Conservation (phyloP, 2,113 vertebrate species). For the Chaetodon trifascialis region DNA sequence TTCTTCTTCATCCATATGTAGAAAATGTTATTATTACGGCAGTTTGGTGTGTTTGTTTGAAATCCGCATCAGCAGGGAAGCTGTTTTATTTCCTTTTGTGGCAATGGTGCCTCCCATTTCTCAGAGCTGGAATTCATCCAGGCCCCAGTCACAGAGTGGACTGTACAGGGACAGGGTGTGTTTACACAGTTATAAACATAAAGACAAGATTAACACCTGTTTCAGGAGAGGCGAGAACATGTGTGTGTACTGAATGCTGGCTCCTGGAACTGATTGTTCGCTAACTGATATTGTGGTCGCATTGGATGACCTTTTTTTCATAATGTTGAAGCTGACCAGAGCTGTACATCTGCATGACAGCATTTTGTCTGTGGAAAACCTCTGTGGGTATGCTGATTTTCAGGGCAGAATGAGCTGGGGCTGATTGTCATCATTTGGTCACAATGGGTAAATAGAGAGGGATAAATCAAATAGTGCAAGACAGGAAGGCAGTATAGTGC, state of each 20-base stretch:
- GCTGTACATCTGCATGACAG: constrained; percentile 16
- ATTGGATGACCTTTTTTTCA: constrained; percentile 19
- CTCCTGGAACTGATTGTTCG: constrained; percentile 7
- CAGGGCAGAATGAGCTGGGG: background rate
- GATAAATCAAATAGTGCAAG: background rate
- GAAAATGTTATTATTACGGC: no score
- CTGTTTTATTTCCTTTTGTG: constrained; percentile 74
- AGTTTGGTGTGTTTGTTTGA: constrained; percentile 37
- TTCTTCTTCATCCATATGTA: constrained; percentile 27
- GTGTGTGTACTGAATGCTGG: background rate
- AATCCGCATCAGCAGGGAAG: constrained; percentile 15
- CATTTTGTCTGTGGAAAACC: constrained; percentile 22
- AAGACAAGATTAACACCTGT: constrained; percentile 60
- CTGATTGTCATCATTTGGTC: constrained; percentile 41
- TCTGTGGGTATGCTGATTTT: constrained; percentile 10
- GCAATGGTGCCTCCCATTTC: constrained; percentile 47
- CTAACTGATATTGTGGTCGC: background rate
- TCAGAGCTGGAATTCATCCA: no score
- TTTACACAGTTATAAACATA: constrained; percentile 68
- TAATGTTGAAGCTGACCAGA: constrained; percentile 8
- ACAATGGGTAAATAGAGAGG: no score
- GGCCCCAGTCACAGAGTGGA: no score
- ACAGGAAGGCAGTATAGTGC: background rate
- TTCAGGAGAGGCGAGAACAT: constrained; percentile 31
- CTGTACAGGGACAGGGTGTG: constrained; percentile 52